Percentiles rank a stretch among this genome's conserved stretches.
Conservation (phyloP, 2,113 vertebrate species). For the Albula goreensis region DNA sequence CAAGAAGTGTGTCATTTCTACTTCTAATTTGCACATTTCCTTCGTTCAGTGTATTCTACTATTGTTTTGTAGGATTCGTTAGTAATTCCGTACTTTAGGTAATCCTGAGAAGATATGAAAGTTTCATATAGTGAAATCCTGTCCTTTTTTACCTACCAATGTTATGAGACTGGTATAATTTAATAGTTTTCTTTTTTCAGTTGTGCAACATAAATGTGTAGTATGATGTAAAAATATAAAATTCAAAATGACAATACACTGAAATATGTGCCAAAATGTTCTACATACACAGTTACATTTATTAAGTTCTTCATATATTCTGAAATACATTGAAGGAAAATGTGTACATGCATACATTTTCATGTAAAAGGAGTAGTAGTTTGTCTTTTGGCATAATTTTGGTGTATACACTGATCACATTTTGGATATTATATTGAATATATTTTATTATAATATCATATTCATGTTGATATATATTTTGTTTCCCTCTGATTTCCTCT, state of each 20-base stretch:
- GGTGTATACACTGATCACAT: background rate
- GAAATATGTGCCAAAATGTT: background rate
- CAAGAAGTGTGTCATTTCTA: conserved; percentile 12
- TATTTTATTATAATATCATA: background rate
- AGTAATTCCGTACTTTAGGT: background rate
- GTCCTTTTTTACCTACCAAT: too few relatives aligned
- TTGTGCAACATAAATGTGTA: background rate
- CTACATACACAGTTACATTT: background rate
- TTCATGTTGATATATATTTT: background rate
- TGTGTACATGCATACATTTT: too few relatives aligned
- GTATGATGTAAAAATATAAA: background rate
- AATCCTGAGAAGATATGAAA: background rate
- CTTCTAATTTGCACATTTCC: conserved; percentile 28
- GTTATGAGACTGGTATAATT: too few relatives aligned
- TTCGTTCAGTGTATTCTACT: background rate
- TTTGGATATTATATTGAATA: background rate
- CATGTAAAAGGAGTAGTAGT: background rate
- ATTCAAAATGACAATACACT: background rate
- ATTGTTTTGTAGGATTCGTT: background rate
- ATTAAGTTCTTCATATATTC: too few relatives aligned
- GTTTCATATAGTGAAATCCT: background rate
- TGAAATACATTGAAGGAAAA: too few relatives aligned
- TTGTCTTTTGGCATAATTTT: background rate
- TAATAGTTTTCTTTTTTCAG: too few relatives aligned
- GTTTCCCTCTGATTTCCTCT: background rate